A percentile compares a stretch with the other conserved stretches of the same genome.
Evolutionary conservation across 1,140 invertebrate genomes (phyloP).

Genomic region (Euborellia annulipes): DNA sequence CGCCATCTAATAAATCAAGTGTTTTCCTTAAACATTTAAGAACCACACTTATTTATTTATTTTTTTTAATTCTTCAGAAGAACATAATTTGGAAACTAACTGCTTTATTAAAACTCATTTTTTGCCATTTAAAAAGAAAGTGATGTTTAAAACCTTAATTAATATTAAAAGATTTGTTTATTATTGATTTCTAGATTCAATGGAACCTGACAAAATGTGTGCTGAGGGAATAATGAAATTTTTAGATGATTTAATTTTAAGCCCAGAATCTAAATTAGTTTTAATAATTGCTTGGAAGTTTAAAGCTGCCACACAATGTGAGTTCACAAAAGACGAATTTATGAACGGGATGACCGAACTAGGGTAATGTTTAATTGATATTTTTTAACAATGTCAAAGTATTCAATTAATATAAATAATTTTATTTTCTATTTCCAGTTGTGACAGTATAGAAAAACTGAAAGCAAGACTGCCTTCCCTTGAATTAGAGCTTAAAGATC

Average conservation of each 20-base stretch:
- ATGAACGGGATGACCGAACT: constrained; percentile 81
- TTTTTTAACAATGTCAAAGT: too few species aligned
- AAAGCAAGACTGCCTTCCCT: constrained; percentile 64
- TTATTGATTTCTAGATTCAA: constrained; percentile 49
- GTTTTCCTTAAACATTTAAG: too few species aligned
- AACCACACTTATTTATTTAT: too few species aligned
- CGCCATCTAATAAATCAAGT: too few species aligned
- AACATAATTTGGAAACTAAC: too few species aligned
- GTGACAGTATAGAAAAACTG: constrained; percentile 85
- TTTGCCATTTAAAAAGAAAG: too few species aligned
- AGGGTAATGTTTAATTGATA: constrained; percentile 43
- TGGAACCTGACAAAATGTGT: constrained; percentile 82
- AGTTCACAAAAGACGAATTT: constrained; percentile 93
- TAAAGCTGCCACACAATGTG: constrained; percentile 89
- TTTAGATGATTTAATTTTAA: constrained; percentile 78
- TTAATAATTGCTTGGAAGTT: constrained; percentile 97
- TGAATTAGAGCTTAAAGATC: constrained; percentile 78
- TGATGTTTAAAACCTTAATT: too few species aligned
- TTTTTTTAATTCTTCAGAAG: too few species aligned
- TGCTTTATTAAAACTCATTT: too few species aligned
- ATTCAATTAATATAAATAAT: constrained; percentile 1
- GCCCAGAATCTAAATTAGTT: constrained; percentile 85
- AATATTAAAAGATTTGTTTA: constrained; percentile 10
- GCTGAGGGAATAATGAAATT: constrained; percentile 92
- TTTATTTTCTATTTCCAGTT: constrained; percentile 31